phyloP scores from a whole-genome alignment of 2,113 vertebrate genomes.

The Crotalus helleri region DNA sequence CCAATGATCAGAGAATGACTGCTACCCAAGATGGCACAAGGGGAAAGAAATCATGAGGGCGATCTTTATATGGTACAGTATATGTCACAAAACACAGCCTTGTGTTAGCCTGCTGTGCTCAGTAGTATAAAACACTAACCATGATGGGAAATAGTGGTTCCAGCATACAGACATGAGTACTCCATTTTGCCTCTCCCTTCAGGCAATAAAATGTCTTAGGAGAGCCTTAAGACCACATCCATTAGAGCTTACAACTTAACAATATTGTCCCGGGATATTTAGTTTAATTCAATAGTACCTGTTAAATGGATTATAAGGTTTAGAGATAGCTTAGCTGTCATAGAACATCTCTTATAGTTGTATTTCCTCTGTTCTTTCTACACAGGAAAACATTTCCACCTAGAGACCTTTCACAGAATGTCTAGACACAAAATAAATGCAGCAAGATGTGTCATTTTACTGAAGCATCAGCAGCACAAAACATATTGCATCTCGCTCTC shows the following conservation, averaged over 20 bases:
- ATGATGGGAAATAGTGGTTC: not conserved
- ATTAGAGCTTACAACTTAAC: not conserved
- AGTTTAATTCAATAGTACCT: conserved; percentile 10
- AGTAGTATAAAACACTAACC: not conserved
- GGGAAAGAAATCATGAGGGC: not conserved
- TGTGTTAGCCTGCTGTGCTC: not conserved
- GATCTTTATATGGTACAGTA: not conserved
- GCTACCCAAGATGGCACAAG: not conserved
- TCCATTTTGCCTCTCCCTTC: not conserved
- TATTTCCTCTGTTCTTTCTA: conserved; percentile 52
- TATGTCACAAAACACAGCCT: no score
- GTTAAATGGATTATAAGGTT: conserved; percentile 20
- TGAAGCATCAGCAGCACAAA: conserved; percentile 1
- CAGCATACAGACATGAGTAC: not conserved
- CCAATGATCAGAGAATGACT: not conserved
- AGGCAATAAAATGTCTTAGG: not conserved
- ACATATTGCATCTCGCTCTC: not conserved
- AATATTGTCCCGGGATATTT: conserved; percentile 16
- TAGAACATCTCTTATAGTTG: conserved; percentile 39
- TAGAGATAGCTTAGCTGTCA: conserved; percentile 34
- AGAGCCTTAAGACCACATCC: not conserved
- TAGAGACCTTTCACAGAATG: conserved; percentile 68
- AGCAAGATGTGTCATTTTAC: conserved; percentile 11
- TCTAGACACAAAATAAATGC: conserved; percentile 58
- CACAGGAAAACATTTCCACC: conserved; percentile 69